These are phyloP conservation scores for Pegoplata infirma DNA, from an alignment of 2,888 invertebrate species.

Conservation along the genomic window DNA sequence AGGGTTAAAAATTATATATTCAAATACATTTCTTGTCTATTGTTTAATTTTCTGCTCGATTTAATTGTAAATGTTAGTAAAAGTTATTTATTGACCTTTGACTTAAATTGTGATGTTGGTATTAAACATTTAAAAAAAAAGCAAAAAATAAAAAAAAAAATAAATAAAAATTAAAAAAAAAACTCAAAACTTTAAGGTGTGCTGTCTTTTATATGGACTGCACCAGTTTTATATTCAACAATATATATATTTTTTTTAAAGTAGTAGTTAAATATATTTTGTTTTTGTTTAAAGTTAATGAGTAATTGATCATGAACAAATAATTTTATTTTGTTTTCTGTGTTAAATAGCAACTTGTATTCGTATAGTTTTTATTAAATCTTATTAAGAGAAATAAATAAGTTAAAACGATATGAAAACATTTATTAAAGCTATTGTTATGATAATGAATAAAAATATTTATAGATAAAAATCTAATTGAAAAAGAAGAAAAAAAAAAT, in stretches of 20 bases:
- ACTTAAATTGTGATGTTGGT: slow-evolving; percentile 1
- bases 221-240: not conserved
- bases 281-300: slow-evolving; percentile 19
- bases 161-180: not conserved
- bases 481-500: no score
- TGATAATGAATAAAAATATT: not conserved
- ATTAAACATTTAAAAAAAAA: no score
- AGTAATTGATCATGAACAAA: slow-evolving; percentile 44
- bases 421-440: not conserved
- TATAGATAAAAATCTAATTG: not conserved
- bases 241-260: not conserved
- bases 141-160: not conserved
- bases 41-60: slow-evolving; percentile 6
- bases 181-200: not conserved
- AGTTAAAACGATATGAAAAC: not conserved
- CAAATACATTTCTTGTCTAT: not conserved
- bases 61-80: slow-evolving; percentile 47
- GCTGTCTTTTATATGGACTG: not conserved
- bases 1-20: not conserved
- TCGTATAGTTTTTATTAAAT: no score
- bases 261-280: not conserved
- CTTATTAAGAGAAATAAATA: not conserved
- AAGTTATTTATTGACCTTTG: slow-evolving; percentile 50
- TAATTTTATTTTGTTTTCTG: no score
- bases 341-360: slow-evolving; percentile 13